phyloP scores from a whole-genome alignment of 2,797 vertebrate genomes.

The Eptatretus atami region DNA sequence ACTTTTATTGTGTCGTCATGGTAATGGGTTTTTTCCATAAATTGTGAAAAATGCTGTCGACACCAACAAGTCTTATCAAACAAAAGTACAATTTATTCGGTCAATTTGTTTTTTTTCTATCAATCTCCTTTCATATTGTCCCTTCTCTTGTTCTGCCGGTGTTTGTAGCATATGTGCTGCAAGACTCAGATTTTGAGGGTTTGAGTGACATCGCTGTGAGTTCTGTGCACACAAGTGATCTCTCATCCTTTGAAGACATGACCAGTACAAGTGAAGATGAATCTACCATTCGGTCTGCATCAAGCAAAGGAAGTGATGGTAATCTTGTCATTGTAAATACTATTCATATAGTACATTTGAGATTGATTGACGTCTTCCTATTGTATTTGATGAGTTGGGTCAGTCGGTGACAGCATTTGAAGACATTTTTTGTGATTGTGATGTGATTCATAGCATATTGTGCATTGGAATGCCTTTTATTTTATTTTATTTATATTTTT shows the following conservation, averaged over 20 bases:
- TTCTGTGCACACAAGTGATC: constrained; percentile 89
- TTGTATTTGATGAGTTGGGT: too few relatives aligned
- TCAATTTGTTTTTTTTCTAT: neutral
- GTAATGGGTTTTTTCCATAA: neutral
- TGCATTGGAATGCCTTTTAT: too few relatives aligned
- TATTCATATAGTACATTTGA: too few relatives aligned
- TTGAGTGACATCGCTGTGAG: constrained; percentile 91
- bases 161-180: constrained; percentile 26
- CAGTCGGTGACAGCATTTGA: too few relatives aligned
- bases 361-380: too few relatives aligned
- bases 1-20: neutral
- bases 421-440: too few relatives aligned
- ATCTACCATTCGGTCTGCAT: too few relatives aligned
- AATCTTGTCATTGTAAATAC: too few relatives aligned
- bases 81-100: neutral
- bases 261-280: constrained; percentile 17
- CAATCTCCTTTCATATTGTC: neutral
- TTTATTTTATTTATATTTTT: too few relatives aligned
- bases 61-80: neutral
- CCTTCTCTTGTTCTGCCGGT: constrained; percentile 8
- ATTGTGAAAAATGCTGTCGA: neutral
- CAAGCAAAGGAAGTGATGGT: too few relatives aligned
- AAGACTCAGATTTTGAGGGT: constrained; percentile 75
- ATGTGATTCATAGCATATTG: too few relatives aligned
- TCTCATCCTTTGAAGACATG: constrained; percentile 76